These are phyloP conservation scores for Pseudomugil tenellus DNA, from an alignment of 2,797 vertebrate species.

Conservation along the genomic window DNA sequence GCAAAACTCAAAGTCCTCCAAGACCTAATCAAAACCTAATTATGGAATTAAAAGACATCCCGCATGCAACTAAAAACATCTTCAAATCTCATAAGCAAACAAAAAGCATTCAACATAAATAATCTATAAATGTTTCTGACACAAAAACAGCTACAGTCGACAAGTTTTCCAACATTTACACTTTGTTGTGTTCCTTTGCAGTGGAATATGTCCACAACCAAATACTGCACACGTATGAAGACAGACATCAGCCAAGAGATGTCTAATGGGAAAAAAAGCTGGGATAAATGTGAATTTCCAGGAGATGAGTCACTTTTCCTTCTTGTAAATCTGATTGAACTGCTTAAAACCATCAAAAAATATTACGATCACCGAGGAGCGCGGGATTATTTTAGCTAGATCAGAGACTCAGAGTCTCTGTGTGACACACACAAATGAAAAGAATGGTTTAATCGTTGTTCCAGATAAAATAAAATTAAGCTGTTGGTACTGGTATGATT, in stretches of 20 bases:
- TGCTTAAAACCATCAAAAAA: no score
- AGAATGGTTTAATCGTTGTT: no score
- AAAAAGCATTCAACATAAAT: constrained; percentile 57
- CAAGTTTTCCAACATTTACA: constrained; percentile 13
- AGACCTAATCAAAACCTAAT: constrained; percentile 5
- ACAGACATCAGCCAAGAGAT: constrained; percentile 8
- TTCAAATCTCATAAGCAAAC: constrained; percentile 23
- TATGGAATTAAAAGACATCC: not conserved
- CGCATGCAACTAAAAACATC: constrained; percentile 2
- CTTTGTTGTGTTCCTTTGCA: constrained; percentile 1
- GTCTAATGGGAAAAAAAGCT: not conserved
- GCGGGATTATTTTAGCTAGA: not conserved
- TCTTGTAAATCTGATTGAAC: not conserved
- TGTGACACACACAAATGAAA: no score
- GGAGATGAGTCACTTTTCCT: not conserved
- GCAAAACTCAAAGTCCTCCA: constrained; percentile 21
- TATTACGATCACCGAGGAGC: not conserved
- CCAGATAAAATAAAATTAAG: no score
- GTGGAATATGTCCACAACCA: constrained; percentile 12
- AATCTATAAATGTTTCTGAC: constrained; percentile 31
- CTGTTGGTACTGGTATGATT: no score
- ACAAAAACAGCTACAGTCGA: constrained; percentile 26
- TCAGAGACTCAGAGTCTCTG: no score
- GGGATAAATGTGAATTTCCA: not conserved
- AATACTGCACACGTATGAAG: constrained; percentile 42